A percentile compares a stretch with the other conserved stretches of the same genome.
Evolutionary conservation across 1,140 invertebrate genomes (phyloP).

Genomic region (Drosophila orosa): DNA sequence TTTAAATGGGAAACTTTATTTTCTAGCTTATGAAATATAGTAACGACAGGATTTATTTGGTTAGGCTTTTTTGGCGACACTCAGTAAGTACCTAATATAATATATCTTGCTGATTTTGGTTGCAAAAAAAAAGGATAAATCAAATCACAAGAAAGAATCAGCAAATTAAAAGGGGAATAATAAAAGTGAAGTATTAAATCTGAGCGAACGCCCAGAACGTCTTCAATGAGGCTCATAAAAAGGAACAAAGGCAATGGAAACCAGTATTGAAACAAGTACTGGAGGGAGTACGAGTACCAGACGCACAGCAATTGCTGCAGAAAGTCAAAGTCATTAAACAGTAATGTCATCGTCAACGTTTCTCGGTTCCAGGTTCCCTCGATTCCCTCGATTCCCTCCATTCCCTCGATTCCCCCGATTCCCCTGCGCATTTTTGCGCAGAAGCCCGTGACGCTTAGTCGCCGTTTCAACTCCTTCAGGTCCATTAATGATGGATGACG

Average conservation of each 20-base stretch:
- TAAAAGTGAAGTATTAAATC: slow-evolving; percentile 40
- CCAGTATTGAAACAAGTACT: background rate
- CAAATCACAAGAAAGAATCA: slow-evolving; percentile 2
- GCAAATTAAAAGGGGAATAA: slow-evolving; percentile 17
- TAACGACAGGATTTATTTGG: background rate
- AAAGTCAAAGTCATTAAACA: slow-evolving; percentile 83
- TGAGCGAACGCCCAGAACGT: slow-evolving; percentile 31
- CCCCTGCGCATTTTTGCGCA: slow-evolving; percentile 5
- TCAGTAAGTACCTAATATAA: background rate
- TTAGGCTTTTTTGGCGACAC: background rate
- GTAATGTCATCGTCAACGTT: slow-evolving; percentile 80
- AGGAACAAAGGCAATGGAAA: slow-evolving; percentile 22
- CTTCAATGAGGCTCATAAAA: slow-evolving; percentile 63
- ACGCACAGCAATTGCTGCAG: slow-evolving; percentile 74
- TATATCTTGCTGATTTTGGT: background rate
- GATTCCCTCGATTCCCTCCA: no score
- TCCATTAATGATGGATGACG: slow-evolving; percentile 81
- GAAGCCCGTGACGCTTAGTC: slow-evolving; percentile 52
- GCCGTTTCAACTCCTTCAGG: slow-evolving; percentile 68
- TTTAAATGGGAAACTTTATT: background rate
- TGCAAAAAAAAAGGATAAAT: slow-evolving; percentile 6
- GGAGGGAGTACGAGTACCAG: slow-evolving; percentile 21
- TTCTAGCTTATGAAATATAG: background rate
- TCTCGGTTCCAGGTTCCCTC: slow-evolving; percentile 19
- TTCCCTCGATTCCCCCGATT: background rate